These are phyloP conservation scores for Nemurella pictetii DNA, from an alignment of 2,888 invertebrate genomes.

Conservation along the genomic window DNA sequence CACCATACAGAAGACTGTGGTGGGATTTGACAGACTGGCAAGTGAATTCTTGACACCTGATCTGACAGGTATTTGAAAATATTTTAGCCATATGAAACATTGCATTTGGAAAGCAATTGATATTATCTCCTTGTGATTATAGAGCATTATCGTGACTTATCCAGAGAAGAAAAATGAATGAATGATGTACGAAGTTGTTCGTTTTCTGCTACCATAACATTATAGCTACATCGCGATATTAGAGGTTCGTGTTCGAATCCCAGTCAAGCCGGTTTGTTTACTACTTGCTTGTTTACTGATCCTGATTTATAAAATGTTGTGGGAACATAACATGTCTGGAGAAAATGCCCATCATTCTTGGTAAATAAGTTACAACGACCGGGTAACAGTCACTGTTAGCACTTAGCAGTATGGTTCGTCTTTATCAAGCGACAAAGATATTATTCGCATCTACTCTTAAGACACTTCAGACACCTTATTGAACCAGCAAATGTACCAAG, in stretches of 20 bases:
- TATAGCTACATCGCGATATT: background rate
- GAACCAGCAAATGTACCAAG: background rate
- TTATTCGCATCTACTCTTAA: background rate
- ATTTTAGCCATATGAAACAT: background rate
- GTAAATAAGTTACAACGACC: background rate
- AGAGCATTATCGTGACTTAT: background rate
- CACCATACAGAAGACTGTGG: background rate
- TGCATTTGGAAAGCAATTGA: background rate
- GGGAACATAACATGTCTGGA: conserved; percentile 8
- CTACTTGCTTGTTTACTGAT: conserved; percentile 7
- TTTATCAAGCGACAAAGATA: background rate
- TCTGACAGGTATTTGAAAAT: background rate
- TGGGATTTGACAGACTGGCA: no score
- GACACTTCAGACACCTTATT: background rate
- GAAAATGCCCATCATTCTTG: conserved; percentile 6
- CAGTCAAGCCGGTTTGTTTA: conserved; percentile 18
- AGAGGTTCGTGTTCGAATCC: conserved; percentile 17
- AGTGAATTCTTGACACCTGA: background rate
- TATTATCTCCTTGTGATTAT: background rate
- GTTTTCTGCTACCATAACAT: background rate
- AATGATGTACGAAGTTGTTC: background rate
- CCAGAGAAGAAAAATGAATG: background rate
- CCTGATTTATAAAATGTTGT: conserved; percentile 6
- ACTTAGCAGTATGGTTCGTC: background rate
- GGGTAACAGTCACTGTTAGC: background rate